These are phyloP conservation scores for Drosophila pseudotakahashii DNA, from an alignment of 2,888 invertebrate genomes.

Conservation along the genomic window DNA sequence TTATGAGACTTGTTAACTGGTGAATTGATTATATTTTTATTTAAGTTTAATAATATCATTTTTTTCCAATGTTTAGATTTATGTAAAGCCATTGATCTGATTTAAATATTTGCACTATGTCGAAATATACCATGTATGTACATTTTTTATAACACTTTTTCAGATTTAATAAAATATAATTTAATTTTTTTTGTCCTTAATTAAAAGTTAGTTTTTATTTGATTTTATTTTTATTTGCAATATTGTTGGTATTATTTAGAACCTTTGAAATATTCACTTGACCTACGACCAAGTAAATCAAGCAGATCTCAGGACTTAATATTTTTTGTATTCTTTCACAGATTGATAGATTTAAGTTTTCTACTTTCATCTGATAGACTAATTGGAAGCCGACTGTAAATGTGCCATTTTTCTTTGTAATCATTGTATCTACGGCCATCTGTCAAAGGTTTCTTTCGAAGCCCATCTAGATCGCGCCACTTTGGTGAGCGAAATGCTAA, in stretches of 20 bases:
- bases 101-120: no score
- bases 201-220: background rate
- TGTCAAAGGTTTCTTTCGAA: constrained; percentile 9
- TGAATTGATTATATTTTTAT: no score
- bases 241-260: background rate
- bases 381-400: constrained; percentile 24
- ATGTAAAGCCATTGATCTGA: no score
- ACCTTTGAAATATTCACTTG: background rate
- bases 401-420: constrained; percentile 12
- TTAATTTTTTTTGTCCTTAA: background rate
- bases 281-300: background rate
- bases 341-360: background rate
- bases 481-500: constrained; percentile 4
- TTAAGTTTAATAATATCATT: no score
- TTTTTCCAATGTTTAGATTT: no score
- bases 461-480: constrained; percentile 7
- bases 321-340: no score
- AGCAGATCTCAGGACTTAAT: background rate
- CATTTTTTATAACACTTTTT: no score
- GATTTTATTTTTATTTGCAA: no score
- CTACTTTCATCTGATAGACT: constrained; percentile 18
- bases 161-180: background rate
- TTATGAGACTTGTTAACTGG: no score
- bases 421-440: constrained; percentile 14
- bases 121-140: no score